Conservation (phyloP, 2,113 vertebrate species). For the Coptodon rendalli region DNA sequence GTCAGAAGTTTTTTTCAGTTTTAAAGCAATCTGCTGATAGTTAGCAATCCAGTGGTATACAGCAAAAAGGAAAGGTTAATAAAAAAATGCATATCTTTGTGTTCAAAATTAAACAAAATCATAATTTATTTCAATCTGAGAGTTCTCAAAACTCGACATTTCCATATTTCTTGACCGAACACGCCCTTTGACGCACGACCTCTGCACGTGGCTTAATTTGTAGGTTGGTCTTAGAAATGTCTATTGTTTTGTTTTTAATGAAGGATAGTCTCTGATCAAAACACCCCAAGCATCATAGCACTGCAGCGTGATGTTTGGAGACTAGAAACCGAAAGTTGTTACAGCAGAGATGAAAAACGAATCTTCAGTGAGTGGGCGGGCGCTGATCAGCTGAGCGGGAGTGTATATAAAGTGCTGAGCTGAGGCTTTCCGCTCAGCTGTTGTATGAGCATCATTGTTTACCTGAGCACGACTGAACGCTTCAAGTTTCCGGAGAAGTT, state of each 20-base stretch:
- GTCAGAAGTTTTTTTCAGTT: background rate
- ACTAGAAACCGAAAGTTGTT: background rate
- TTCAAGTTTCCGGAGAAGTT: background rate
- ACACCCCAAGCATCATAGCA: background rate
- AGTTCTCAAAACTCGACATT: background rate
- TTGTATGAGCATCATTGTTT: background rate
- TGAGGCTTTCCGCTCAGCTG: background rate
- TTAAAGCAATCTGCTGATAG: background rate
- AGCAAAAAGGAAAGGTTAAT: background rate
- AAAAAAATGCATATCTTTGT: background rate
- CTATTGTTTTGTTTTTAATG: background rate
- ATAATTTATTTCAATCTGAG: background rate
- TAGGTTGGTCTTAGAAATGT: background rate
- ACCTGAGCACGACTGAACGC: fast-evolving
- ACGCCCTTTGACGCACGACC: background rate
- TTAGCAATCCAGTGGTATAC: background rate
- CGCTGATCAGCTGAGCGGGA: too few species aligned
- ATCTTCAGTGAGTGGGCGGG: background rate
- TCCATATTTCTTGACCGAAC: background rate
- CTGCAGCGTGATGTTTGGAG: background rate
- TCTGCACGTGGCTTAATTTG: background rate
- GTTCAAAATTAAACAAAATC: background rate
- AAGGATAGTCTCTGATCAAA: background rate
- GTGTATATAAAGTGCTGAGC: background rate
- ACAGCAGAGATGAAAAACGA: background rate